phyloP scores from a whole-genome alignment of 92 coral and sea anemone genomes.

The Desmophyllum pertusum region DNA sequence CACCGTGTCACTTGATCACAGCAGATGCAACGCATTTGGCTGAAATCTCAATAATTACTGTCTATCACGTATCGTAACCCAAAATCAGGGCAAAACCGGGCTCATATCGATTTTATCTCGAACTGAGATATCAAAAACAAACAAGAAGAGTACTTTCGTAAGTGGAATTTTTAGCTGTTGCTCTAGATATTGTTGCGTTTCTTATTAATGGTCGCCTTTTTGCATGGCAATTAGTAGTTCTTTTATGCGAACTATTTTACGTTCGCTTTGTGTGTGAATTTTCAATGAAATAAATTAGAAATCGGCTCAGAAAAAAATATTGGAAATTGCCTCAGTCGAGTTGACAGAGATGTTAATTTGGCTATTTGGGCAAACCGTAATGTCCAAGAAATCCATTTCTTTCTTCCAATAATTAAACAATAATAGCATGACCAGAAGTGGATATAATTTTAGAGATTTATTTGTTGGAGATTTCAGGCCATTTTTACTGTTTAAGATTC shows the following conservation, averaged over 20 bases:
- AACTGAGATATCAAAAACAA: conserved; percentile 37
- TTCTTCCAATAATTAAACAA: not conserved
- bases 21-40: conserved; percentile 43
- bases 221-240: conserved; percentile 34
- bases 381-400: not conserved
- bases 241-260: conserved; percentile 4
- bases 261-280: conserved; percentile 20
- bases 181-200: conserved; percentile 20
- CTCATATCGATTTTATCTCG: conserved; percentile 39
- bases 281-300: not conserved
- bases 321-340: conserved; percentile 8
- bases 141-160: conserved; percentile 40
- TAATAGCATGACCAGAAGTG: not conserved
- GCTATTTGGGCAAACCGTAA: not conserved
- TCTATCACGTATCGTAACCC: conserved; percentile 34
- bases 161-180: conserved; percentile 39
- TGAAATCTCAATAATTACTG: conserved; percentile 39
- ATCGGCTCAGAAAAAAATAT: not conserved
- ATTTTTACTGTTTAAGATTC: conserved; percentile 4
- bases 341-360: not conserved
- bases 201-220: conserved; percentile 19
- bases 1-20: conserved; percentile 8
- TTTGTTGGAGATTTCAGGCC: not conserved
- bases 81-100: conserved; percentile 31
- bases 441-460: conserved; percentile 7